phyloP scores from a whole-genome alignment of 2,888 invertebrate species.

The Trilocha varians region DNA sequence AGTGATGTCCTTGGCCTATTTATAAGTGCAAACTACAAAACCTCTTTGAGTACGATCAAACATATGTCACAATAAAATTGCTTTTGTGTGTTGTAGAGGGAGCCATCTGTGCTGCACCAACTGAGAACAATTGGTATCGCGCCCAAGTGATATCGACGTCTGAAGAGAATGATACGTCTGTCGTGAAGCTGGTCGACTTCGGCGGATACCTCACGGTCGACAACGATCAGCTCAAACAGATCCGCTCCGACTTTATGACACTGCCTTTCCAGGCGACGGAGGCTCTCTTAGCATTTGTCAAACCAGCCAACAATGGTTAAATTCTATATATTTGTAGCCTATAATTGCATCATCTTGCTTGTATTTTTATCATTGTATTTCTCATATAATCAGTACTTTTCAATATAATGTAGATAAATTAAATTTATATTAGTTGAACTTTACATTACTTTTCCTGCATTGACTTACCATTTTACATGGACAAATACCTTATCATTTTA shows the following conservation, averaged over 20 bases:
- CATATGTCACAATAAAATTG: neutral
- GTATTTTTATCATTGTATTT: too few species aligned
- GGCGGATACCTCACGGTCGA: constrained; percentile 92
- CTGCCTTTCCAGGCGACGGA: constrained; percentile 98
- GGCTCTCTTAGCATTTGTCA: constrained; percentile 91
- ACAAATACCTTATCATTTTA: too few species aligned
- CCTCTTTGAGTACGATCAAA: too few species aligned
- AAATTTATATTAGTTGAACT: too few species aligned
- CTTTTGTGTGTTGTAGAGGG: constrained; percentile 74
- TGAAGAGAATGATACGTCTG: constrained; percentile 79
- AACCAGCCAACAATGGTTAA: constrained; percentile 80
- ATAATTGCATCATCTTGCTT: too few species aligned
- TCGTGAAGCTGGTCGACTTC: constrained; percentile 93
- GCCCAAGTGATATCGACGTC: constrained; percentile 84
- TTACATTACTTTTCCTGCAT: too few species aligned
- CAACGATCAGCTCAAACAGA: constrained; percentile 87
- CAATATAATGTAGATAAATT: too few species aligned
- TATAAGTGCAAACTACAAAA: too few species aligned
- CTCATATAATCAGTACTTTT: too few species aligned
- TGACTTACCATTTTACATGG: too few species aligned
- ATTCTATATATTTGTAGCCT: neutral
- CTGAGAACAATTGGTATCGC: constrained; percentile 90
- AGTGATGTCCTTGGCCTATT: too few species aligned
- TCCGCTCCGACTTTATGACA: constrained; percentile 92
- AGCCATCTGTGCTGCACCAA: constrained; percentile 90